These are phyloP conservation scores for Andricus quercusramuli DNA, from an alignment of 2,888 invertebrate genomes.

Conservation along the genomic window DNA sequence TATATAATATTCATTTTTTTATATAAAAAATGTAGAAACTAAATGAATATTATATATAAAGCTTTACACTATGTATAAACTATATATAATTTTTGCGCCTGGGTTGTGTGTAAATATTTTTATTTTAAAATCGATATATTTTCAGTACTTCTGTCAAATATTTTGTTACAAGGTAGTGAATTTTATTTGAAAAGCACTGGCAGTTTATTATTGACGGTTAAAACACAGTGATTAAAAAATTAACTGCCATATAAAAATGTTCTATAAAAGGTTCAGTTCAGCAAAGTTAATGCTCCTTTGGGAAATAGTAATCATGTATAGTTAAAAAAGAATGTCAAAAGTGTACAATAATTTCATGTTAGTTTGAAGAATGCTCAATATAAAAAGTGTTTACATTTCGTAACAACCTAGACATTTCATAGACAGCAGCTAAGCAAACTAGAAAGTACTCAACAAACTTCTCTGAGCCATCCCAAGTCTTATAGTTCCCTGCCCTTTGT, in stretches of 20 bases:
- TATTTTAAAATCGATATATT: too few relatives aligned
- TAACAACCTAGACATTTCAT: constrained; percentile 30
- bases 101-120: too few relatives aligned
- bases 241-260: not conserved
- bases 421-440: constrained; percentile 8
- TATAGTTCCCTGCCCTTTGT: not conserved
- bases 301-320: not conserved
- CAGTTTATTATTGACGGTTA: too few relatives aligned
- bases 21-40: too few relatives aligned
- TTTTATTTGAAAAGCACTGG: not conserved
- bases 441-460: constrained; percentile 29
- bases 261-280: not conserved
- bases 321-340: not conserved
- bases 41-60: too few relatives aligned
- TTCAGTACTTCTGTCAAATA: too few relatives aligned
- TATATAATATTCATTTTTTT: too few relatives aligned
- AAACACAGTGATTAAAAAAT: not conserved
- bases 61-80: too few relatives aligned
- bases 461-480: not conserved
- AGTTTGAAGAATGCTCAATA: not conserved
- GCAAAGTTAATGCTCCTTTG: not conserved
- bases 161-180: not conserved
- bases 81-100: too few relatives aligned
- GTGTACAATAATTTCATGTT: not conserved
- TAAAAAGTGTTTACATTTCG: constrained; percentile 37